These are phyloP conservation scores for Gerris buenoi DNA, from an alignment of 1,140 invertebrate genomes.

Conservation along the genomic window DNA sequence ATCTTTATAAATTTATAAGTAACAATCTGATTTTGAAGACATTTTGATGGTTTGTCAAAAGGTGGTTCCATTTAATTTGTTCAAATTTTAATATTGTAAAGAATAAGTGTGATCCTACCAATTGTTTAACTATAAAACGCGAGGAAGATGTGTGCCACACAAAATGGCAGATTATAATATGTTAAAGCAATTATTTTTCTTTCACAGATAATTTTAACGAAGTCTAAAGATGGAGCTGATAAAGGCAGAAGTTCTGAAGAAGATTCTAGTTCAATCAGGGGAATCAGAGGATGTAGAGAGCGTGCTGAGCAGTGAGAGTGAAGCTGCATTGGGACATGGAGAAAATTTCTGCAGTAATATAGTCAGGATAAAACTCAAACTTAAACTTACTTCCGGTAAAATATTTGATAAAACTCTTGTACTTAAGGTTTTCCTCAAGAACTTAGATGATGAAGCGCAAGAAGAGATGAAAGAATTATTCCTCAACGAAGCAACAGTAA, in stretches of 20 bases:
- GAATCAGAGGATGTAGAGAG: background rate
- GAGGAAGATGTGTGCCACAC: too few relatives aligned
- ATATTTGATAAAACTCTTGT: background rate
- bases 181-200: too few relatives aligned
- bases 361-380: background rate
- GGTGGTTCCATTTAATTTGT: too few relatives aligned
- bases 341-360: background rate
- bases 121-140: too few relatives aligned
- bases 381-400: background rate
- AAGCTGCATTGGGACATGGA: background rate
- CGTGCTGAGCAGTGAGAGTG: background rate
- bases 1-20: too few relatives aligned
- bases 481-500: background rate
- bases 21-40: too few relatives aligned
- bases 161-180: too few relatives aligned
- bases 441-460: background rate
- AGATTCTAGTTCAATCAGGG: background rate
- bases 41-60: too few relatives aligned
- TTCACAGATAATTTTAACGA: too few relatives aligned
- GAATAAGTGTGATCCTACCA: too few relatives aligned
- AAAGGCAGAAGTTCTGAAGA: background rate
- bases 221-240: background rate
- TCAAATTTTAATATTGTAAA: too few relatives aligned
- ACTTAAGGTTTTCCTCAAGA: background rate
- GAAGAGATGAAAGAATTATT: background rate